Conservation (phyloP, 30 jellyfish, hydroid and myxozoan species). For the Calvadosia cruxmelitensis region DNA sequence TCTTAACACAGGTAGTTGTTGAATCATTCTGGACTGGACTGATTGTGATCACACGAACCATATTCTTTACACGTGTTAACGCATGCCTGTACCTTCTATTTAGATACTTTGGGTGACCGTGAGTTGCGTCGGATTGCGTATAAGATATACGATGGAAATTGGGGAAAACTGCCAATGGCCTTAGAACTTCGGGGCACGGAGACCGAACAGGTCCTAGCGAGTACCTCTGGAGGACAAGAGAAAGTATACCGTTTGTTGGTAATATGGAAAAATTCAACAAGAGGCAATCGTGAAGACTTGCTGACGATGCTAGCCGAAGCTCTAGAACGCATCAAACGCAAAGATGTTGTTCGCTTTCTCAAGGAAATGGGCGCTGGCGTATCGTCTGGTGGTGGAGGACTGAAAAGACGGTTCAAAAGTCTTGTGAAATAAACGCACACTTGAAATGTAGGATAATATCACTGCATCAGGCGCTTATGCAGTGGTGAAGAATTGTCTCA, state of each 20-base stretch:
- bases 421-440: constrained; percentile 18
- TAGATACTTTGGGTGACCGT: constrained; percentile 63
- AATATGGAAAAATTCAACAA: constrained; percentile 30
- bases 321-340: constrained; percentile 47
- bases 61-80: too few relatives aligned
- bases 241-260: constrained; percentile 53
- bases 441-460: too few relatives aligned
- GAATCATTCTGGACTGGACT: background rate
- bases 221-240: constrained; percentile 42
- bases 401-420: constrained; percentile 30
- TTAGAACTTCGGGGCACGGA: constrained; percentile 29
- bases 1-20: too few relatives aligned
- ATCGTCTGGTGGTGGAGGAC: constrained; percentile 24
- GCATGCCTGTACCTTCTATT: too few relatives aligned
- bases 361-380: constrained; percentile 37
- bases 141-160: constrained; percentile 57
- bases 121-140: constrained; percentile 76
- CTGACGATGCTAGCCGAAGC: constrained; percentile 36
- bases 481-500: too few relatives aligned
- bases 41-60: background rate
- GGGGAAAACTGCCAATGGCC: constrained; percentile 59
- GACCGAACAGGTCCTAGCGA: constrained; percentile 34
- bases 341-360: constrained; percentile 51
- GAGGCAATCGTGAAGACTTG: constrained; percentile 30
- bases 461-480: too few relatives aligned